These are phyloP conservation scores for Nematostella vectensis DNA, from an alignment of 92 coral and sea anemone species.

Conservation along the genomic window DNA sequence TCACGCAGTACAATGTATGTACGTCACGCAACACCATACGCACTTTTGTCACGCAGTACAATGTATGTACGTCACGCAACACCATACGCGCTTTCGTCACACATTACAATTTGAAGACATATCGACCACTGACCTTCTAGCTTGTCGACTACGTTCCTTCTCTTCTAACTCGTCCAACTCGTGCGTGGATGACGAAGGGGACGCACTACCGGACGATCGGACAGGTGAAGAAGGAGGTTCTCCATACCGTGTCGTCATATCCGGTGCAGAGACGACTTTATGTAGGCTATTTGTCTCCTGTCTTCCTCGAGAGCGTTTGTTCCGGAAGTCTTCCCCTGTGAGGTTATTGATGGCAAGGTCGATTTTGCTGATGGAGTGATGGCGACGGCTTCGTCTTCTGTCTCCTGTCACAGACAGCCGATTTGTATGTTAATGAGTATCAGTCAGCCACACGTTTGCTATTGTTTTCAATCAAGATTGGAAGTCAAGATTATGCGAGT, in stretches of 20 bases:
- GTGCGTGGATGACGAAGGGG: slow-evolving; percentile 79
- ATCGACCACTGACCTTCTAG: slow-evolving; percentile 76
- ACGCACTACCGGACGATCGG: slow-evolving; percentile 73
- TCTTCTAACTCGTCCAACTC: slow-evolving; percentile 72
- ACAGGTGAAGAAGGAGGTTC: slow-evolving; percentile 68
- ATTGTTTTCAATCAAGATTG: no score
- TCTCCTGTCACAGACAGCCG: slow-evolving; percentile 63
- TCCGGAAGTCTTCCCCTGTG: neutral
- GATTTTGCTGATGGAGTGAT: slow-evolving; percentile 76
- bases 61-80: no score
- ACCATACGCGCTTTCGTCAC: no score
- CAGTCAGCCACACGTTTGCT: no score
- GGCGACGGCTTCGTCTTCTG: slow-evolving; percentile 87
- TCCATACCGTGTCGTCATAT: slow-evolving; percentile 42
- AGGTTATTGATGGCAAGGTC: slow-evolving; percentile 27
- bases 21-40: no score
- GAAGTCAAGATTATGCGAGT: no score
- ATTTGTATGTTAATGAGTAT: no score
- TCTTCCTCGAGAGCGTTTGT: slow-evolving; percentile 2
- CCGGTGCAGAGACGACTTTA: slow-evolving; percentile 61
- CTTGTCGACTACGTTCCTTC: slow-evolving; percentile 66
- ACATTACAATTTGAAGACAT: no score
- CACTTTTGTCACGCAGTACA: no score
- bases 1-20: no score
- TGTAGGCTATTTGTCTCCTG: slow-evolving; percentile 24